Conservation (phyloP, 2,797 vertebrate species). For the Cossypha caffra region DNA sequence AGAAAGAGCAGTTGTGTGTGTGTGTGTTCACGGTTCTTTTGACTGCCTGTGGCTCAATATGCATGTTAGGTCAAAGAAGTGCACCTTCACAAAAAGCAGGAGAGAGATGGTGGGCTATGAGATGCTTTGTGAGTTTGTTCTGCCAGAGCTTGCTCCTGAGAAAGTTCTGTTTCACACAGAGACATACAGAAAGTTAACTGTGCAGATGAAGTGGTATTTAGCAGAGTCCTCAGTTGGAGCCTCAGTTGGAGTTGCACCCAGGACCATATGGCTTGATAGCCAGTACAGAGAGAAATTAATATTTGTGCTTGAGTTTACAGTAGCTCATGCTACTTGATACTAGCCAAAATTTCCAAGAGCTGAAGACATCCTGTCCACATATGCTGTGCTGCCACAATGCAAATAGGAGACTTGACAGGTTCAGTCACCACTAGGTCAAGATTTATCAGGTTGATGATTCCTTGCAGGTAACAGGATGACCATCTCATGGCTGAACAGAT, state of each 20-base stretch:
- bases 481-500: not conserved
- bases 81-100: not conserved
- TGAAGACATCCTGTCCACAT: not conserved
- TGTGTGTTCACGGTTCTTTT: not conserved
- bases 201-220: not conserved
- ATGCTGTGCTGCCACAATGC: not conserved
- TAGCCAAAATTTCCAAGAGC: not conserved
- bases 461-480: not conserved
- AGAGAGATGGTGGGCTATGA: no score
- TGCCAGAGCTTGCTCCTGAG: not conserved
- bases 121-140: not conserved
- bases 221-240: rapidly evolving
- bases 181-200: not conserved
- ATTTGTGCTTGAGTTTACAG: not conserved
- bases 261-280: not conserved
- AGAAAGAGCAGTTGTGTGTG: not conserved
- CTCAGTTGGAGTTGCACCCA: not conserved
- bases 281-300: not conserved
- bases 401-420: not conserved
- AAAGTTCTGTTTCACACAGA: not conserved
- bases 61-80: not conserved
- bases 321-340: not conserved
- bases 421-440: not conserved
- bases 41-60: not conserved
- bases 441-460: not conserved